A percentile compares a stretch with the other conserved stretches of the same genome.
Evolutionary conservation across 2,113 vertebrate genomes (phyloP).

Genomic region (Heteronetta atricapilla): DNA sequence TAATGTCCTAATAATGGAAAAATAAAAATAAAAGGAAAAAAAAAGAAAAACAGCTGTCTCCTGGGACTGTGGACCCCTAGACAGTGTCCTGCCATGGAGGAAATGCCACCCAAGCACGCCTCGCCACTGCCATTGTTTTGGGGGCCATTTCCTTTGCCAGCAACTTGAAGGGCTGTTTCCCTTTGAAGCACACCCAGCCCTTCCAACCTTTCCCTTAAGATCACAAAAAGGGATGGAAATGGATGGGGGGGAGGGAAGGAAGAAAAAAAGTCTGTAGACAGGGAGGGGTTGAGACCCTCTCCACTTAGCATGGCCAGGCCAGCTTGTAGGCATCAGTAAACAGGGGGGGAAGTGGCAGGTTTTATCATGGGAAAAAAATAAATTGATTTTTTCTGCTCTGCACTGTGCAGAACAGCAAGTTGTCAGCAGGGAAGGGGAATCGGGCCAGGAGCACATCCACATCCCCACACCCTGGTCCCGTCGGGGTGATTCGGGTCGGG

Average conservation of each 20-base stretch:
- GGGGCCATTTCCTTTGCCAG: slow-evolving; percentile 9
- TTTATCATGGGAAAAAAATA: not conserved
- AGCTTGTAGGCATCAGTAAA: not conserved
- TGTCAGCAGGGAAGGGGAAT: not conserved
- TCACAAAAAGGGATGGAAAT: not conserved
- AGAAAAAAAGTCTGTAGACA: fast-evolving
- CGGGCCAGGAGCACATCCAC: too few relatives aligned
- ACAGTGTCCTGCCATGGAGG: not conserved
- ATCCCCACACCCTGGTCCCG: too few relatives aligned
- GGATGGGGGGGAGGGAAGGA: fast-evolving
- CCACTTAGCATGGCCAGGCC: not conserved
- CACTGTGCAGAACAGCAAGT: fast-evolving
- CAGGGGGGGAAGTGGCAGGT: fast-evolving
- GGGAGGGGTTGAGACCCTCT: not conserved
- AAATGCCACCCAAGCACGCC: not conserved
- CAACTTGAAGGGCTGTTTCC: not conserved
- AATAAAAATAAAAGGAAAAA: not conserved
- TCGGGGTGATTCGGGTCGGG: too few relatives aligned
- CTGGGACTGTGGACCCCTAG: not conserved
- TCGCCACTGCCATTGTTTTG: slow-evolving; percentile 22
- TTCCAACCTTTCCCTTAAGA: not conserved
- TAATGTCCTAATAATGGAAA: not conserved
- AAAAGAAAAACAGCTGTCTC: not conserved
- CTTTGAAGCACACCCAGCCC: fast-evolving
- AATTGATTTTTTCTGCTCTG: not conserved